These are phyloP conservation scores for Phthorimaea operculella DNA, from an alignment of 1,140 invertebrate species.

Conservation along the genomic window DNA sequence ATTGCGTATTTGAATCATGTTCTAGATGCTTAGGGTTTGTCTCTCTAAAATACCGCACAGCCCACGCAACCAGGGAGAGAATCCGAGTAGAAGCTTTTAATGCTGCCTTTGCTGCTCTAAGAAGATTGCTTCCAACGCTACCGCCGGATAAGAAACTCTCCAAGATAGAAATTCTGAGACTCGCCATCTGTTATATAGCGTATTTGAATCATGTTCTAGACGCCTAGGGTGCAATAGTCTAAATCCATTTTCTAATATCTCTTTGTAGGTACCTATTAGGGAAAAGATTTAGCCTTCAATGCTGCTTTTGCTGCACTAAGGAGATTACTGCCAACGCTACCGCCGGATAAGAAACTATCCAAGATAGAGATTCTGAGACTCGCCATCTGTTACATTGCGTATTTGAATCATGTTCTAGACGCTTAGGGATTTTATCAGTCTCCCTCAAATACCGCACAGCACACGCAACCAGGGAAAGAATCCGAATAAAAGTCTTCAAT, in stretches of 20 bases:
- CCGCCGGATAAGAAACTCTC: conserved; percentile 96
- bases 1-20: conserved; percentile 96
- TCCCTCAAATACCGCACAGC: conserved; percentile 89
- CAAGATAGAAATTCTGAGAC: conserved; percentile 94
- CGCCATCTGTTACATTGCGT: conserved; percentile 96
- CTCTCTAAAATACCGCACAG: conserved; percentile 86
- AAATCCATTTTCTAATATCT: no score
- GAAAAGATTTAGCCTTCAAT: no score
- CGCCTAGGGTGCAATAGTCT: no score
- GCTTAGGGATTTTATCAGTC: conserved; percentile 65
- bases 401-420: conserved; percentile 93
- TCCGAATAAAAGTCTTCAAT: conserved; percentile 96
- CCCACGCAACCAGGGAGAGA: conserved; percentile 93
- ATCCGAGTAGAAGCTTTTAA: conserved; percentile 97
- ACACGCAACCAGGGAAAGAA: conserved; percentile 93
- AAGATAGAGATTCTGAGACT: conserved; percentile 96
- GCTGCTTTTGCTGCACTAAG: conserved; percentile 90
- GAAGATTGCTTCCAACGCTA: conserved; percentile 89
- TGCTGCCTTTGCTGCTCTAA: conserved; percentile 87
- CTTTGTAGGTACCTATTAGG: no score
- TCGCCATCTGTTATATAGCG: conserved; percentile 96
- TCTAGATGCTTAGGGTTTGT: conserved; percentile 77
- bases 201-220: conserved; percentile 95
- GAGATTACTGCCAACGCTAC: conserved; percentile 89
- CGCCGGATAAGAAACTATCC: conserved; percentile 95